Evolutionary conservation across 2,113 vertebrate genomes (phyloP), one percentile per base, ranked within the genome.

Genomic region (Garra rufa): DNA sequence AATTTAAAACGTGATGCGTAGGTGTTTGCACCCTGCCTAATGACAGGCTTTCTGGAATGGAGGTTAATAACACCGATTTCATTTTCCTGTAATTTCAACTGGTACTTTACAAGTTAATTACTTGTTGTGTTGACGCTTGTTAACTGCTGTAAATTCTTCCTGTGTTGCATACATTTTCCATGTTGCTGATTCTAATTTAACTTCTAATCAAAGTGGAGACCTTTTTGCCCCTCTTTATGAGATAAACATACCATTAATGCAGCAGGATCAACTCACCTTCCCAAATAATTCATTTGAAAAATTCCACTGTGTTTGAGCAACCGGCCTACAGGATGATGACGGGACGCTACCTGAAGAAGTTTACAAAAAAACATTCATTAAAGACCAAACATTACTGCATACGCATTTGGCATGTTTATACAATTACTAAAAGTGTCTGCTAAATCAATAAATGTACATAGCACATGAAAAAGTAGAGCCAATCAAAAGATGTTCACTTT

Each of bases 271-370:
- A 85, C 81, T 84, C 79, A 94, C 94, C 85, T 90, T 91, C 84
- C 87, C 93, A 5, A 92, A 30, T 11, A 71, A 88, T 77, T 92
- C 89, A n/a, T 10, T 85, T 81, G 90, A 89, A 11, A 93, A 52
- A 69, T 74, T 30, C 94, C 94, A 94, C n/a, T 89, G 90, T 80
- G 90, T 91, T 55, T 30, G 65, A 46, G 34, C 55, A 14, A 83
- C 76, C 15, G 61, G 6, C 17, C 30, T 55, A 90, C 93, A 94
- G 19, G 90, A 93, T 44, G 92, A 87, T 34, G 87, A 26, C 21
- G 81, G 85, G 73, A 89, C 74, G 17, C 69, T 87, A 21, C 93
- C 94, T 94, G 65, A 50, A 65, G 41, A 9, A 24, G 43, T 44
- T 24, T 9, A 73, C 70, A 44, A 73, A 24, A 46, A 73, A 46